Evolutionary conservation across 1,140 invertebrate species (phyloP).

Genomic region (Teleogryllus occipitalis): DNA sequence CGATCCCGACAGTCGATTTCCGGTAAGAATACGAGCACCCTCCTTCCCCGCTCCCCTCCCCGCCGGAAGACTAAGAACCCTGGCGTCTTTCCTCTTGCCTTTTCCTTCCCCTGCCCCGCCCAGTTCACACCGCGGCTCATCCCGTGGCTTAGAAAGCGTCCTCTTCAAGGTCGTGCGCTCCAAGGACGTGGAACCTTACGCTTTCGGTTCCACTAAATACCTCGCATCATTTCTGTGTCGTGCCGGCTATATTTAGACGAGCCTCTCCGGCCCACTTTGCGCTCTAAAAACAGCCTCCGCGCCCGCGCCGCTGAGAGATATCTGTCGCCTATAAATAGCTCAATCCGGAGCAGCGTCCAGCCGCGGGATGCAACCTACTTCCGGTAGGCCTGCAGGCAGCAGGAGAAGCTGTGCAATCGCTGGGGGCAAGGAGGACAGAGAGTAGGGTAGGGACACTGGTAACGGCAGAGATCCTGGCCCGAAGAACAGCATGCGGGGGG

Average conservation of each 20-base stretch:
- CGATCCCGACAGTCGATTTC: too few relatives aligned
- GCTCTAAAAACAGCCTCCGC: background rate
- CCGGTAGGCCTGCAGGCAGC: background rate
- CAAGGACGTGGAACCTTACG: background rate
- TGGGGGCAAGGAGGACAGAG: background rate
- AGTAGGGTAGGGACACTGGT: background rate
- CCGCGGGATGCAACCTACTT: background rate
- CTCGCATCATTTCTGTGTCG: background rate
- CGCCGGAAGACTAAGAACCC: too few relatives aligned
- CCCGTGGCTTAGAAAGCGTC: too few relatives aligned
- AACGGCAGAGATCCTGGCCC: too few relatives aligned
- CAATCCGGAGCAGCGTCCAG: background rate
- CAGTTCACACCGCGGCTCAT: too few relatives aligned
- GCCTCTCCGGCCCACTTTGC: background rate
- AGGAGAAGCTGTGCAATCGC: background rate
- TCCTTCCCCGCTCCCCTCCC: too few relatives aligned
- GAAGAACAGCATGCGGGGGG: too few relatives aligned
- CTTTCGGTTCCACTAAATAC: background rate
- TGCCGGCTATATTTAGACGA: background rate
- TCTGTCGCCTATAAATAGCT: constrained; percentile 1
- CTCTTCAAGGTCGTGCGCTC: background rate
- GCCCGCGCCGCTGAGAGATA: background rate
- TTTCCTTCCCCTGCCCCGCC: too few relatives aligned
- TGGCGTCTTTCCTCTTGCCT: too few relatives aligned
- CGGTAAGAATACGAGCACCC: too few relatives aligned